A percentile compares a stretch with the other conserved stretches of the same genome.
Evolutionary conservation across 2,113 vertebrate genomes (phyloP).

Genomic region (Eidolon helvum): DNA sequence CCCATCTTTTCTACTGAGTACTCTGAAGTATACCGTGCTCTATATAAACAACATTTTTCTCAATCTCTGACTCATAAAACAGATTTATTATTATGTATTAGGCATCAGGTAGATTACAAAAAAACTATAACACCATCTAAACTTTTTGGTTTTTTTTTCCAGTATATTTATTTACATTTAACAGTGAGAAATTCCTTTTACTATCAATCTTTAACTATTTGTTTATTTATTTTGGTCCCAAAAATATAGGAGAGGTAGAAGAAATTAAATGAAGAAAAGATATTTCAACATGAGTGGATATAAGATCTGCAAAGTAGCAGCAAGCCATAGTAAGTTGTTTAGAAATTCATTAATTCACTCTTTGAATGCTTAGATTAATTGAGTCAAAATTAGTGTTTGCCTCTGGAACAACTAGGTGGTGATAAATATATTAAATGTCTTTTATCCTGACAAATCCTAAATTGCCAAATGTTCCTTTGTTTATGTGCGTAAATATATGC

Average conservation of each 20-base stretch:
- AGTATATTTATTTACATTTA: conserved; percentile 19
- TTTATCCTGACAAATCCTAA: conserved; percentile 72
- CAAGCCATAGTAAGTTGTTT: conserved; percentile 44
- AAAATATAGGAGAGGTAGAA: conserved; percentile 7
- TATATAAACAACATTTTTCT: neutral
- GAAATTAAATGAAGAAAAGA: conserved; percentile 33
- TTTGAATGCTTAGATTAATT: conserved; percentile 65
- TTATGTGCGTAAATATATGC: conserved; percentile 73
- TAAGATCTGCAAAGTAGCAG: conserved; percentile 23
- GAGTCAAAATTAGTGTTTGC: conserved; percentile 64
- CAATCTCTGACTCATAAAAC: neutral
- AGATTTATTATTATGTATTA: neutral
- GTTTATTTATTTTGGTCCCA: neutral
- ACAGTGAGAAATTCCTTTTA: conserved; percentile 20
- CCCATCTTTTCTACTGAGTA: neutral
- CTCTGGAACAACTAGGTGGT: conserved; percentile 68
- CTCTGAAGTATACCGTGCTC: neutral
- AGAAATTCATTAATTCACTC: conserved; percentile 58
- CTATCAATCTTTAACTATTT: conserved; percentile 45
- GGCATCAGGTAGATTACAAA: neutral
- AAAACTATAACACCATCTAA: neutral
- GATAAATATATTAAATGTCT: conserved; percentile 70
- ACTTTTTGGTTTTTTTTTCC: neutral
- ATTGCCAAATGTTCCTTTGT: conserved; percentile 70
- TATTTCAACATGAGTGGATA: neutral